Evolutionary conservation across 2,888 invertebrate genomes (phyloP), one percentile per base, ranked within the genome.

Genomic region (Metellina segmentata): DNA sequence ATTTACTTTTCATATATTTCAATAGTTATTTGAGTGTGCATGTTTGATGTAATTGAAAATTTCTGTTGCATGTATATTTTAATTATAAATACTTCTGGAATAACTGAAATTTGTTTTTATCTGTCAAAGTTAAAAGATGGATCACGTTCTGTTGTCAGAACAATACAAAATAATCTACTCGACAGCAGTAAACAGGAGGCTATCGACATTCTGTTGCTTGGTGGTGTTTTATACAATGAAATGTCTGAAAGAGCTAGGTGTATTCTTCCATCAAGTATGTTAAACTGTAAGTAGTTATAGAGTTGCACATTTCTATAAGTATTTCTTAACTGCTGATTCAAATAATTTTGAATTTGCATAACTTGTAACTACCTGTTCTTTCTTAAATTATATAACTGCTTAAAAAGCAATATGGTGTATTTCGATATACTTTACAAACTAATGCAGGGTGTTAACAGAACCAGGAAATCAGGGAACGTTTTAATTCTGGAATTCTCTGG

Each of bases 131-230:
- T 99, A 86, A 98, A 99, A 96, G 99, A 99, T 95, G 99, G 99
- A 0, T 99, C 99, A 0, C 96, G 99, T 93, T 99, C 99, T 9
- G 99, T 99, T 20, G 98, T 99, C 11, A 96, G 99, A 93, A 99
- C 99, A 8, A 99, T 99, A 94, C 99, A 99, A 95, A 99, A 99
- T 95, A 99, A 99, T 96, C 96, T 99, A 93, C 95, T 99, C 93
- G 99, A 99, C 95, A 98, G 97, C 94, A 95, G 95, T 93, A 96
- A 96, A 94, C 99, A 99, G 95, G 99, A 99, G 95, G 99, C 99
- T 72, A 99, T 99, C 94, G 99, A 99, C 95, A 97, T 99, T 90
- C 96, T 99, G 79, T 96, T 99, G 81, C 96, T 99, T 49, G 99
- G 99, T 0, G 98, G 98, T 69, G 97, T 98, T 0, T 96, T 99